Base-by-base conservation (phyloP, 2,888 invertebrate genomes). In the Ophion costatus region DNA sequence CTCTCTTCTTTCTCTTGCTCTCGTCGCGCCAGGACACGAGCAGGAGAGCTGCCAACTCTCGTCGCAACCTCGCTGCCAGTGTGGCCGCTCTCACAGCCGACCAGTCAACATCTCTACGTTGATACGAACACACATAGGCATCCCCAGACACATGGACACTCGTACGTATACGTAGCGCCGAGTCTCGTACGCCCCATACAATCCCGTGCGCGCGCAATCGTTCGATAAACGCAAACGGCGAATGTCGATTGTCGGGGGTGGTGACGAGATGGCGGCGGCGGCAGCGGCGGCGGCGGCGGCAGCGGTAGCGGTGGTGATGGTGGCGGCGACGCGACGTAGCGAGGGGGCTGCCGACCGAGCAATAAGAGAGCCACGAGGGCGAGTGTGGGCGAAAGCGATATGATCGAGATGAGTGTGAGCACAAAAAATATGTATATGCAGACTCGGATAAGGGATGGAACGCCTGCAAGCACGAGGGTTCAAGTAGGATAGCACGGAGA, bases 201-300 rank as follows among this genome's bases (percentile, higher is more conserved):
- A 86, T 87, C 83, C 86, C 81, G 83, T 93, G 93, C 93, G 93
- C 93, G 93, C 93, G 93, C 93, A 94, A 85, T 91, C 90, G 93
- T 92, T 93, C 93, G 93, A 93, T 93, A 93, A 93, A 92, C 90
- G 93, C 91, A 90, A 91, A 90, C 90, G 89, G 88, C 88, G 88
- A 89, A 91, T 90, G 92, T 90, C 91, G 90, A 91, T 92, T 90
- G 87, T 86, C 86, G 88, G 87, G 88, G 89, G 88, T 87, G 88
- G 87, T 67, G 79, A 84, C 66, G 79, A 71, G 78, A 75, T 64
- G 70, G 77, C 57, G 67, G 75, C 51, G 51, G 17, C 11, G 17
- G 14, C 11, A 4, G 14, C 11, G 17, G 14, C 11, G 51, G 14
- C 11, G 17, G 14, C 17, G 17, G 11, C 14, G 0, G 10, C 14